Conservation (phyloP, 2,888 invertebrate species). For the Drosophila antonietae region DNA sequence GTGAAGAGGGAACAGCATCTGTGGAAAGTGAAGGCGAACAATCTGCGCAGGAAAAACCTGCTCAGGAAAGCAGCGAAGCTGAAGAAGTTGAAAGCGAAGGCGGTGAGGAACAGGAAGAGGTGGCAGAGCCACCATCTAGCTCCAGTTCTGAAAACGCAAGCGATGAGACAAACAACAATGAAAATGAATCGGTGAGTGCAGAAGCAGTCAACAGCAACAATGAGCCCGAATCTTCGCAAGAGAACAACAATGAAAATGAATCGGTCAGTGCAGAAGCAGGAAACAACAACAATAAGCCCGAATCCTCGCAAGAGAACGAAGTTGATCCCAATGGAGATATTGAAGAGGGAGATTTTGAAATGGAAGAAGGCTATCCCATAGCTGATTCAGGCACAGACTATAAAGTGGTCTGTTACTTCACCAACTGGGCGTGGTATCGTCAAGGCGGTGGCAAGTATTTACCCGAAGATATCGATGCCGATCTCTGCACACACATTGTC, state of each 20-base stretch:
- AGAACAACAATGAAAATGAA: slow-evolving; percentile 9
- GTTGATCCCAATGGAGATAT: slow-evolving; percentile 74
- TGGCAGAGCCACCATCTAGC: slow-evolving; percentile 15
- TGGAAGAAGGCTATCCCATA: slow-evolving; percentile 43
- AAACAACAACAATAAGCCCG: slow-evolving; percentile 22
- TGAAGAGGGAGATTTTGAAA: slow-evolving; percentile 68
- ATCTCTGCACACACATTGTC: slow-evolving; percentile 95
- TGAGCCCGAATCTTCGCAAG: too few species aligned
- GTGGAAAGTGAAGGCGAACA: slow-evolving; percentile 68
- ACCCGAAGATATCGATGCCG: slow-evolving; percentile 92
- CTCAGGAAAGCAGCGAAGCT: slow-evolving; percentile 30
- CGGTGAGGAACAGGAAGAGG: slow-evolving; percentile 34
- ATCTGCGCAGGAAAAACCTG: slow-evolving; percentile 14
- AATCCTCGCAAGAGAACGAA: slow-evolving; percentile 56
- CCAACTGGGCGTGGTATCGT: slow-evolving; percentile 97
- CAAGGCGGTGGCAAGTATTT: slow-evolving; percentile 92
- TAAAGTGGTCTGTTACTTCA: slow-evolving; percentile 95
- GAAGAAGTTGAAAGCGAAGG: slow-evolving; percentile 32
- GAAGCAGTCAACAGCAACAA: slow-evolving; percentile 7
- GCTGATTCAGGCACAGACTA: slow-evolving; percentile 84
- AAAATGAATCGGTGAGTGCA: neutral
- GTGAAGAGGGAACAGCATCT: slow-evolving; percentile 57
- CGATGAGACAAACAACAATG: slow-evolving; percentile 33
- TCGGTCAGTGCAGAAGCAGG: slow-evolving; percentile 1
- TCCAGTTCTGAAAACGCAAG: neutral